Evolutionary conservation across 1,140 invertebrate genomes (phyloP).

Genomic region (Drosophila sucinea): DNA sequence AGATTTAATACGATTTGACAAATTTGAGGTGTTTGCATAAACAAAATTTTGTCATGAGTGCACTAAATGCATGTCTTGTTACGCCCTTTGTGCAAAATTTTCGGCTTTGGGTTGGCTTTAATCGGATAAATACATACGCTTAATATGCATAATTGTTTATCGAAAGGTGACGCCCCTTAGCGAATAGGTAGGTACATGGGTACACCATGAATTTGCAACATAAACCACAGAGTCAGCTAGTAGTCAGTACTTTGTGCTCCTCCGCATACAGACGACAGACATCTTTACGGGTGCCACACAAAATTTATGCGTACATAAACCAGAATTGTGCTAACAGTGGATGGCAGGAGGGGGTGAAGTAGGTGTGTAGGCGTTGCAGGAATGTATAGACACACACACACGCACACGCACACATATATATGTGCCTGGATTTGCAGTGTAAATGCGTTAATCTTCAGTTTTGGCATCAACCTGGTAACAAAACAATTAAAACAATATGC

Average conservation of each 20-base stretch:
- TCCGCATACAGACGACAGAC: constrained; percentile 35
- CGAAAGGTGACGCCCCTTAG: constrained; percentile 50
- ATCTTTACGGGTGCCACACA: constrained; percentile 67
- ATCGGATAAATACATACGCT: constrained; percentile 26
- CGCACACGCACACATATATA: not conserved
- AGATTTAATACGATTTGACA: not conserved
- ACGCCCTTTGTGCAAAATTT: not conserved
- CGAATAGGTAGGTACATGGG: not conserved
- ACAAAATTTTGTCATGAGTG: not conserved
- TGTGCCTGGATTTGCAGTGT: constrained; percentile 63
- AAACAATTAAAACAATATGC: constrained; percentile 82
- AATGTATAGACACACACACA: constrained; percentile 1
- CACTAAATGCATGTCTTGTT: constrained; percentile 4
- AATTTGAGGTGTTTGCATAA: not conserved
- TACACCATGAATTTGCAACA: constrained; percentile 18
- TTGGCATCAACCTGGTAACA: constrained; percentile 77
- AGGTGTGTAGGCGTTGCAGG: not conserved
- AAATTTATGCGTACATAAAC: constrained; percentile 72
- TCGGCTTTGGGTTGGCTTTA: not conserved
- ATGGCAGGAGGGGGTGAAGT: not conserved
- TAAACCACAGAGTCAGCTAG: constrained; percentile 19
- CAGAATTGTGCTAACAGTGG: constrained; percentile 34
- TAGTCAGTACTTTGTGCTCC: constrained; percentile 23
- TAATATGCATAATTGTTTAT: constrained; percentile 76
- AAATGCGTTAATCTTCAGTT: constrained; percentile 79